Base-by-base conservation (phyloP, 1,140 invertebrate genomes). In the Drosophila parabipectinata region DNA sequence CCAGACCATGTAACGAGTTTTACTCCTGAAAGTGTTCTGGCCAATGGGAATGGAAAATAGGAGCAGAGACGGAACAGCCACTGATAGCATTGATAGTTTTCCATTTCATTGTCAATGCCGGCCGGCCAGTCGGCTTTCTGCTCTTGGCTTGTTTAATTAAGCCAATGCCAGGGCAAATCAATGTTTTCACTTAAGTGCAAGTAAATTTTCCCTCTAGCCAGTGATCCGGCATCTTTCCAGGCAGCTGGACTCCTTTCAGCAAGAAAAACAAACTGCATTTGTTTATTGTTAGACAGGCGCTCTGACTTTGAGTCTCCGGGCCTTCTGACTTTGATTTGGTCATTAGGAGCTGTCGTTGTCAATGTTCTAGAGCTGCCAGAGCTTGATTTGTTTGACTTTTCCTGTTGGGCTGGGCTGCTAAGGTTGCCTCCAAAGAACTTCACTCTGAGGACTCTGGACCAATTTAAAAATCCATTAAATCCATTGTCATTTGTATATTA, bases 161-260 rank as follows among this genome's bases (percentile, higher is more conserved):
- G 80, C 59, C 58, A 67, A 67, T 67, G 63, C 63, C 60, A 67
- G 48, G 44, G 61, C 80, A 68, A 79, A 79, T 79, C 80, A 72
- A 52, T 77, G 81, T 84, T 87, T 87, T 87, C 79, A 88, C 83
- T 87, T 88, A 87, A 87, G 83, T 87, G 83, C 83, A 87, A 87
- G 83, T 87, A 88, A 88, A 88, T 80, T 77, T 69, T 55, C 60
- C 79, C 57, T 32, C 37, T 15, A 8, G 9, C 34, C 34, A 39
- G 28, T 37, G 37, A 39, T 10, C 60, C 55, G 72, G 59, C 47
- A 47, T 45, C 54, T 58, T 51, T 34, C 39, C 60, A 45, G 34
- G 3, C 34, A 37, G 34, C 32, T 32, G 32, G 32, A 3, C 52
- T 67, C 34, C 47, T 39, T 41, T 69, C 8, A 30, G 58, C 73